These are phyloP conservation scores for Dicentrarchus labrax DNA, from an alignment of 2,113 vertebrate species.

Conservation along the genomic window DNA sequence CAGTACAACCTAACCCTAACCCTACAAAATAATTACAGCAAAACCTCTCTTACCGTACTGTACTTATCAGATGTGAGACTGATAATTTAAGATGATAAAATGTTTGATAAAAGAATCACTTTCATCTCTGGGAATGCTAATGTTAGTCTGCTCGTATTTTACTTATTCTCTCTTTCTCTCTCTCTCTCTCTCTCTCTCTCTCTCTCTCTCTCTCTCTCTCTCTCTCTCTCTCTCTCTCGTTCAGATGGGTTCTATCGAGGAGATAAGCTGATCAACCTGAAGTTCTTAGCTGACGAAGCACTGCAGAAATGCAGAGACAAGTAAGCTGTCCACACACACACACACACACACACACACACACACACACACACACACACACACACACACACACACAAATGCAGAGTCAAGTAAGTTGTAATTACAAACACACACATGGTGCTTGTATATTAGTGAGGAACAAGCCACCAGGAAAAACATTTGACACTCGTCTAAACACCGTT, in stretches of 20 bases:
- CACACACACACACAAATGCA: slow-evolving; percentile 2
- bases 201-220: neutral
- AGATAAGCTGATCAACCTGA: slow-evolving; percentile 95
- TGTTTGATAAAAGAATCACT: too few relatives aligned
- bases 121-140: too few relatives aligned
- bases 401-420: too few relatives aligned
- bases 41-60: too few relatives aligned
- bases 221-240: neutral
- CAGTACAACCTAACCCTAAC: too few relatives aligned
- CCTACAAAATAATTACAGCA: too few relatives aligned
- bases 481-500: neutral
- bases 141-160: too few relatives aligned
- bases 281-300: slow-evolving; percentile 93
- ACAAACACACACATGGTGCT: neutral
- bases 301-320: slow-evolving; percentile 92
- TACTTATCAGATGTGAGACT: too few relatives aligned
- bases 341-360: slow-evolving; percentile 21
- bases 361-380: slow-evolving; percentile 24
- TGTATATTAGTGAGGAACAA: neutral
- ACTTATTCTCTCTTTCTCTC: too few relatives aligned
- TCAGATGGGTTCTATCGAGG: slow-evolving; percentile 97
- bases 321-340: slow-evolving; percentile 80
- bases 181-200: too few relatives aligned
- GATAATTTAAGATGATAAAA: too few relatives aligned
- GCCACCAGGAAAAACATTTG: neutral